These are phyloP conservation scores for Anticlea derivata DNA, from an alignment of 2,888 invertebrate genomes.

Conservation along the genomic window DNA sequence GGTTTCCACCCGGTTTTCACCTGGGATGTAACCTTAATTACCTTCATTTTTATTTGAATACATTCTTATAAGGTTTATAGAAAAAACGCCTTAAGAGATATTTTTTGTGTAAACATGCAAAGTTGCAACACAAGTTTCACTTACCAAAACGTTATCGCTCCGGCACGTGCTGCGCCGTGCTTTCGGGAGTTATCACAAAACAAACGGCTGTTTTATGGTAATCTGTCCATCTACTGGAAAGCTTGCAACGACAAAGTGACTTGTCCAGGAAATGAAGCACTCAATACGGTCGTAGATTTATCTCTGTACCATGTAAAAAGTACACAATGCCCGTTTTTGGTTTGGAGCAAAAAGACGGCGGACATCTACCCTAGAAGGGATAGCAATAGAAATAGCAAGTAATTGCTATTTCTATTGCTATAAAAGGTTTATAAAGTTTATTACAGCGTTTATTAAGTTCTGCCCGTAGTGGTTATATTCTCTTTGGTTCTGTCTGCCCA, in stretches of 20 bases:
- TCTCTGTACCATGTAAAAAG: constrained; percentile 42
- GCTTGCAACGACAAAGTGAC: constrained; percentile 78
- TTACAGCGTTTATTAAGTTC: no score
- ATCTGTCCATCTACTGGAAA: constrained; percentile 68
- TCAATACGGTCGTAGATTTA: constrained; percentile 59
- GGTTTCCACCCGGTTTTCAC: no score
- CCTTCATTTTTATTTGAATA: no score
- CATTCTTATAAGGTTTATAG: no score
- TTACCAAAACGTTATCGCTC: constrained; percentile 40
- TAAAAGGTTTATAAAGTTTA: no score
- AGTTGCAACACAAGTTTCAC: constrained; percentile 11
- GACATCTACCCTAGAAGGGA: constrained; percentile 8
- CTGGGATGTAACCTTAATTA: no score
- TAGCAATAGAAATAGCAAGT: background rate
- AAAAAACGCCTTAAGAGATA: no score
- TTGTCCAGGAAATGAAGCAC: constrained; percentile 78
- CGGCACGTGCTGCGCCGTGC: constrained; percentile 61
- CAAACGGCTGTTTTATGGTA: constrained; percentile 79
- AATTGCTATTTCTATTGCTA: background rate
- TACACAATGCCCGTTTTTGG: constrained; percentile 23
- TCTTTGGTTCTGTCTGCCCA: no score
- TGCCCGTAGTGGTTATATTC: no score
- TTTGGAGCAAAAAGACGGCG: constrained; percentile 22
- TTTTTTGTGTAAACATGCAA: background rate
- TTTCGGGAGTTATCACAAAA: constrained; percentile 55